phyloP scores from a whole-genome alignment of 2,888 invertebrate genomes.

The Cantharis flavilabris region DNA sequence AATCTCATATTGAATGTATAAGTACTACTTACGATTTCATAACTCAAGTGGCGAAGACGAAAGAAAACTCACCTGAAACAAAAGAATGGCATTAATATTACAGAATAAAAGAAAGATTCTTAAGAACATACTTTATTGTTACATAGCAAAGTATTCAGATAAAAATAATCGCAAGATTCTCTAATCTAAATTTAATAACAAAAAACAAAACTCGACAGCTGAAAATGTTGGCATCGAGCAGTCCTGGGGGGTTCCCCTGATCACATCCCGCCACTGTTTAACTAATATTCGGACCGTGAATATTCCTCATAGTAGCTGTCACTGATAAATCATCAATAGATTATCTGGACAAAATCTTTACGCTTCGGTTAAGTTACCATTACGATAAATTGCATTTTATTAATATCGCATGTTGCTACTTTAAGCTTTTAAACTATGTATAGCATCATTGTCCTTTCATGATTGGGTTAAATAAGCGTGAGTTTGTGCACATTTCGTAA shows the following conservation, averaged over 20 bases:
- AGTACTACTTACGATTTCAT: background rate
- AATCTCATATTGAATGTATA: background rate
- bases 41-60: background rate
- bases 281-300: background rate
- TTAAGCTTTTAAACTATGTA: background rate
- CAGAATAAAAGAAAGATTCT: background rate
- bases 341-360: background rate
- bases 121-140: background rate
- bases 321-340: background rate
- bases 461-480: conserved; percentile 1
- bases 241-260: background rate
- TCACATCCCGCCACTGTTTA: background rate
- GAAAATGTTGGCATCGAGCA: background rate
- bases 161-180: background rate
- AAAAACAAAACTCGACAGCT: background rate
- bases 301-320: background rate
- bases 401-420: background rate
- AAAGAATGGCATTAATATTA: background rate
- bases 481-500: background rate
- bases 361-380: background rate
- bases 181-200: background rate
- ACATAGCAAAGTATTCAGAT: background rate
- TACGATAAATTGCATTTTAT: background rate
- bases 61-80: conserved; percentile 10
- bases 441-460: background rate